A percentile compares a stretch with the other conserved stretches of the same genome.
Evolutionary conservation across 1,140 invertebrate species (phyloP).

Genomic region (Forficula auricularia): DNA sequence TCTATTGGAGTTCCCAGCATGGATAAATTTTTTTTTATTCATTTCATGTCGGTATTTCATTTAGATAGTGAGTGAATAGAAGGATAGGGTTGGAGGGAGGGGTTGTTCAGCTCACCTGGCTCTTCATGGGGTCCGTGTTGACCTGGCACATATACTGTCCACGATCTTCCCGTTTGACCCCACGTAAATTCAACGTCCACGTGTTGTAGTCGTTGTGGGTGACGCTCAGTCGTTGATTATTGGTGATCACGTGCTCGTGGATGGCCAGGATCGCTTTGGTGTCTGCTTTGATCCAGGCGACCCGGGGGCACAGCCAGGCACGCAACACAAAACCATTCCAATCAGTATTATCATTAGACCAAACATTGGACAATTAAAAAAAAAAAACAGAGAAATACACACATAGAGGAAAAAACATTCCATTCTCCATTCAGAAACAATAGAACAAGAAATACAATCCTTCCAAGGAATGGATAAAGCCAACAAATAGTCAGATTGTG

Average conservation of each 20-base stretch:
- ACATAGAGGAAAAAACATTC: neutral
- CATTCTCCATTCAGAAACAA: constrained; percentile 7
- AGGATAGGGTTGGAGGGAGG: too few species aligned
- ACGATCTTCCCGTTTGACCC: constrained; percentile 63
- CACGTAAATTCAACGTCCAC: constrained; percentile 70
- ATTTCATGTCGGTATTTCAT: too few species aligned
- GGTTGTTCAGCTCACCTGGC: constrained; percentile 56
- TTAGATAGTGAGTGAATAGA: too few species aligned
- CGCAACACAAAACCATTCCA: neutral
- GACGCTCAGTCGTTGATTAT: constrained; percentile 67
- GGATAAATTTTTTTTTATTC: too few species aligned
- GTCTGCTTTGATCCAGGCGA: constrained; percentile 84
- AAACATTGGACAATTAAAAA: too few species aligned
- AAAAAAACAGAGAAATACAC: neutral
- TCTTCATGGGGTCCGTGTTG: constrained; percentile 85
- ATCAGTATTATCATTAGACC: neutral
- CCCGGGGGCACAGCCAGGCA: constrained; percentile 33
- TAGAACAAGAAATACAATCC: too few species aligned
- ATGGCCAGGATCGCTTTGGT: constrained; percentile 80
- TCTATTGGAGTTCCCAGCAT: too few species aligned
- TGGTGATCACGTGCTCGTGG: constrained; percentile 80
- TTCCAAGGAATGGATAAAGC: too few species aligned
- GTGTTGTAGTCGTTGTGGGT: constrained; percentile 74
- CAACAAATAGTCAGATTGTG: too few species aligned
- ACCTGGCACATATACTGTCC: constrained; percentile 87